These are phyloP conservation scores for Blomia tropicalis DNA, from an alignment of 2,888 invertebrate genomes.

Conservation along the genomic window DNA sequence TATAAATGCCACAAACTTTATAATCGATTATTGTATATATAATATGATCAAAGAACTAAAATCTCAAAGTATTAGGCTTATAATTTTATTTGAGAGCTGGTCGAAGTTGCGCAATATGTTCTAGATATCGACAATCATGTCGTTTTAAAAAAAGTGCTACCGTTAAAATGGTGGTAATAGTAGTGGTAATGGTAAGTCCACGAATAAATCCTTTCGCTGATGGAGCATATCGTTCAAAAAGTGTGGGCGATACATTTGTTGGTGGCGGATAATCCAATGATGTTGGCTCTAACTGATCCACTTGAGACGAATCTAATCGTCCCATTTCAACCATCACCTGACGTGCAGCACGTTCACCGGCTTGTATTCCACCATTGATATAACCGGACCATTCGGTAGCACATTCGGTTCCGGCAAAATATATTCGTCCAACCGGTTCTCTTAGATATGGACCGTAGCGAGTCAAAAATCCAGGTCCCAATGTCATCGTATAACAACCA, in stretches of 20 bases:
- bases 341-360: slow-evolving; percentile 32
- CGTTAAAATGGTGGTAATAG: neutral
- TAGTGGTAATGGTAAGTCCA: neutral
- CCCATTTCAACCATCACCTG: slow-evolving; percentile 28
- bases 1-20: too few species aligned
- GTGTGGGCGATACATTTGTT: slow-evolving; percentile 22
- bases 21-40: too few species aligned
- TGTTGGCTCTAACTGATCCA: neutral
- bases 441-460: slow-evolving; percentile 34
- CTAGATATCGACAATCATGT: too few species aligned
- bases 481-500: slow-evolving; percentile 35
- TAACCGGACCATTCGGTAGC: slow-evolving; percentile 32
- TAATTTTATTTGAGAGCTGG: too few species aligned
- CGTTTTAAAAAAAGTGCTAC: too few species aligned
- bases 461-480: slow-evolving; percentile 35
- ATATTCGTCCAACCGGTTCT: slow-evolving; percentile 32
- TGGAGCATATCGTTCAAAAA: slow-evolving; percentile 27
- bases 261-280: slow-evolving; percentile 25
- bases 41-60: too few species aligned
- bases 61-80: too few species aligned
- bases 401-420: slow-evolving; percentile 32
- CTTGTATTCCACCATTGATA: slow-evolving; percentile 29
- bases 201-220: slow-evolving; percentile 22
- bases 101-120: too few species aligned
- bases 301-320: neutral